Evolutionary conservation across 2,797 vertebrate genomes (phyloP), one percentile per base, ranked within the genome.

Genomic region (Acropternis orthonyx): DNA sequence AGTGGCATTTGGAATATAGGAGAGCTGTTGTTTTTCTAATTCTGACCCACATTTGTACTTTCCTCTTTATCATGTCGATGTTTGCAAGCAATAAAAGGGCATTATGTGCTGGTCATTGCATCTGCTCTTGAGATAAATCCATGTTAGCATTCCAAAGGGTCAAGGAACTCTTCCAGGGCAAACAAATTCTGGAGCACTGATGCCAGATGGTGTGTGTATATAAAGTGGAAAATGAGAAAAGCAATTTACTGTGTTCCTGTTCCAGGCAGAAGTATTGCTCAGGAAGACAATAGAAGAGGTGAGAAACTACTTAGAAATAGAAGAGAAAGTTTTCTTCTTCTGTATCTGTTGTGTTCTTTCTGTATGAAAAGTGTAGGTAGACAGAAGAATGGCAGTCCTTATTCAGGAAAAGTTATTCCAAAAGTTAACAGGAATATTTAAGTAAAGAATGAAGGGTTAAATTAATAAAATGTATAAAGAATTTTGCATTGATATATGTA

Each of bases 111-210:
- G 92, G 88, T 94, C 89, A 72, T 36, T 92, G 68, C 62, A 88
- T 93, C 84, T 93, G 79, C 89, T 92, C 88, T 87, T 91, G 91
- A 93, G 91, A 96, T 94, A 97, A 95, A 89, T 89, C 43, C 90
- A 67, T 92, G 93, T 94, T 94, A 97, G 88, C 95, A 81, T 96
- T 97, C 72, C 84, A 96, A 95, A 89, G 51, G 88, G 95, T 96
- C 93, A 95, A 88, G 91, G 89, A 95, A 88, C 79, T 61, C 61
- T 95, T 95, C 83, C 92, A 95, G 88, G 63, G 87, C 93, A 96
- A 96, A 96, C 71, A 93, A 91, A 92, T 91, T 76, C 71, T 95
- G 73, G 44, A 80, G 58, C 73, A 58, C 37, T 90, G 62, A 51
- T 95, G 89, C 93, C 87, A 93, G 88, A 81, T 94, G 89, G 83